phyloP scores from a whole-genome alignment of 35 echinoderm and acorn worm species.

The Apostichopus californicus region DNA sequence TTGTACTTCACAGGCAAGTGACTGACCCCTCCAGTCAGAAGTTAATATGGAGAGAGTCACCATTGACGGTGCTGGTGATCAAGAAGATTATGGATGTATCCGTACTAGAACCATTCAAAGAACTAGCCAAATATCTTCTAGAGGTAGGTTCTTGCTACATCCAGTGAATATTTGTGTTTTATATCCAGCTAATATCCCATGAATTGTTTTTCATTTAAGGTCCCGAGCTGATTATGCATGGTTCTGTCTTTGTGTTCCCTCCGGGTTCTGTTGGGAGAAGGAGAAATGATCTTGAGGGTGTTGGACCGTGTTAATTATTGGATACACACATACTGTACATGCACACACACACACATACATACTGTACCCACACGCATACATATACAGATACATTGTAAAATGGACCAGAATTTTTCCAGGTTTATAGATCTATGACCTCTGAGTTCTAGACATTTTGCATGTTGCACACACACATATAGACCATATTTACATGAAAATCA shows the following conservation, averaged over 20 bases:
- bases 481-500: too few relatives aligned
- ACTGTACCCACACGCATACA: too few relatives aligned
- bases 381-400: too few relatives aligned
- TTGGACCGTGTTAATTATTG: neutral
- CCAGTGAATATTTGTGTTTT: neutral
- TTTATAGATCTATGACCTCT: too few relatives aligned
- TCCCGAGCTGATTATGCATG: too few relatives aligned
- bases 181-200: neutral
- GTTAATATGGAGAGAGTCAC: constrained; percentile 79
- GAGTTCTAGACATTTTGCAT: too few relatives aligned
- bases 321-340: neutral
- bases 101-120: constrained; percentile 87
- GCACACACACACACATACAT: neutral
- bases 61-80: constrained; percentile 91
- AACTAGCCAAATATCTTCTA: constrained; percentile 73
- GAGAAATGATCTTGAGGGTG: too few relatives aligned
- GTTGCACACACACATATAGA: too few relatives aligned
- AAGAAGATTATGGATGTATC: constrained; percentile 92
- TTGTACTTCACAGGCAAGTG: constrained; percentile 79
- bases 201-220: neutral
- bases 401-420: too few relatives aligned
- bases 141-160: constrained; percentile 56
- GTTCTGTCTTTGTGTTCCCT: too few relatives aligned
- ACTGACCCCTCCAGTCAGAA: constrained; percentile 93
- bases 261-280: too few relatives aligned